Conservation (phyloP, 2,797 vertebrate genomes). For the Aselliscus stoliczkanus region DNA sequence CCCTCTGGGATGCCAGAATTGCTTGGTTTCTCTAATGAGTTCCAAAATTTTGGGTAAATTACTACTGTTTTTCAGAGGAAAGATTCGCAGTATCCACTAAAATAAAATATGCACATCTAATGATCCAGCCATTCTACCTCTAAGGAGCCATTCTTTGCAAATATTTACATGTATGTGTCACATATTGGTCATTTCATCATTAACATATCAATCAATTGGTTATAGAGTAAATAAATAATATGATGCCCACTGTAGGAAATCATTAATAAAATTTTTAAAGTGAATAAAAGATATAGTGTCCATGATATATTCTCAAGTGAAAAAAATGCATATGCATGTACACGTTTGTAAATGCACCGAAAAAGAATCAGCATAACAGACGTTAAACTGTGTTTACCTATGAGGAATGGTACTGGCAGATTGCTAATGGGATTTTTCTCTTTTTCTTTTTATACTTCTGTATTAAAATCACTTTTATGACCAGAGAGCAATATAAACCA, state of each 20-base stretch:
- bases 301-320: neutral
- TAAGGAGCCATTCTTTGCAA: neutral
- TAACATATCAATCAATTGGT: neutral
- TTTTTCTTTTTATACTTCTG: neutral
- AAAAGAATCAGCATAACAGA: neutral
- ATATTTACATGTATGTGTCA: neutral
- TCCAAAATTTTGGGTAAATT: constrained; percentile 10
- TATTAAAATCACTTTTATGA: neutral
- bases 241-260: neutral
- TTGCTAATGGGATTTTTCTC: neutral
- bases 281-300: neutral
- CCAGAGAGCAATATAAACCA: neutral
- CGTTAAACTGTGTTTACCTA: neutral
- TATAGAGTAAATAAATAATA: neutral
- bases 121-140: neutral
- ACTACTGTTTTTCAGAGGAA: neutral
- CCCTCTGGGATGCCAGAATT: constrained; percentile 14
- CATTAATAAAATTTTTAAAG: neutral
- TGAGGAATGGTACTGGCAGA: neutral
- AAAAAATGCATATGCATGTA: neutral
- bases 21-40: neutral
- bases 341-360: neutral
- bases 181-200: neutral
- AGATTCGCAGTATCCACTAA: neutral
- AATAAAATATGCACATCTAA: neutral